Percentiles rank a stretch among this genome's conserved stretches.
phyloP scores from a whole-genome alignment of 2,797 vertebrate species.

The Taenioides sp. region DNA sequence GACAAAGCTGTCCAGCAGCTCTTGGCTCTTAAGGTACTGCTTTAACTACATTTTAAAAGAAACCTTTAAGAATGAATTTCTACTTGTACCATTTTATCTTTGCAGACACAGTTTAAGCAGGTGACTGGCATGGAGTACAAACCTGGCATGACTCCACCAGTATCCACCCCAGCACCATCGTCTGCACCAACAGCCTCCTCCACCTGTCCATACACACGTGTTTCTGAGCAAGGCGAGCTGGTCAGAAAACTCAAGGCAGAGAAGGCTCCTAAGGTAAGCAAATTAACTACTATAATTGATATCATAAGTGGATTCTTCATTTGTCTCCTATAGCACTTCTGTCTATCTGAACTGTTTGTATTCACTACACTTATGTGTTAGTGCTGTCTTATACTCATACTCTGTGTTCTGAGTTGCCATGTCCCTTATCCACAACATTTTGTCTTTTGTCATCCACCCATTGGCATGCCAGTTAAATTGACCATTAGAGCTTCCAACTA shows the following conservation, averaged over 20 bases:
- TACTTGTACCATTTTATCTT: background rate
- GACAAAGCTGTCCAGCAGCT: conserved; percentile 88
- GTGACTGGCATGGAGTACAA: conserved; percentile 84
- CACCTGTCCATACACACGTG: conserved; percentile 67
- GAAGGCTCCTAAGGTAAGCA: conserved; percentile 81
- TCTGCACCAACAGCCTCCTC: conserved; percentile 29
- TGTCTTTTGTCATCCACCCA: background rate
- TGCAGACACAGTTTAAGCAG: conserved; percentile 73
- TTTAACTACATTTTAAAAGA: background rate
- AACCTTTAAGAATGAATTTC: background rate
- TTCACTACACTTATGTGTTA: background rate
- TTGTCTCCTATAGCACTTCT: background rate
- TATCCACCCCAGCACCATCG: conserved; percentile 29
- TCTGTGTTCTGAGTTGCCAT: background rate
- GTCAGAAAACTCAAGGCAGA: conserved; percentile 82
- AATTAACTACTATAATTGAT: background rate
- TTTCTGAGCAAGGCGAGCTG: conserved; percentile 80
- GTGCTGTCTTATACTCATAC: background rate
- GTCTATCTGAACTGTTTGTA: background rate
- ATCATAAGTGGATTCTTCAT: background rate
- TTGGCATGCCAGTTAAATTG: conserved; percentile 36
- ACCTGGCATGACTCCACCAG: conserved; percentile 74
- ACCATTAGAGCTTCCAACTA: background rate
- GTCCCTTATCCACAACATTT: background rate
- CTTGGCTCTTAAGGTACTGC: conserved; percentile 77